phyloP scores from a whole-genome alignment of 1,140 invertebrate species.

The Ectropis grisescens region DNA sequence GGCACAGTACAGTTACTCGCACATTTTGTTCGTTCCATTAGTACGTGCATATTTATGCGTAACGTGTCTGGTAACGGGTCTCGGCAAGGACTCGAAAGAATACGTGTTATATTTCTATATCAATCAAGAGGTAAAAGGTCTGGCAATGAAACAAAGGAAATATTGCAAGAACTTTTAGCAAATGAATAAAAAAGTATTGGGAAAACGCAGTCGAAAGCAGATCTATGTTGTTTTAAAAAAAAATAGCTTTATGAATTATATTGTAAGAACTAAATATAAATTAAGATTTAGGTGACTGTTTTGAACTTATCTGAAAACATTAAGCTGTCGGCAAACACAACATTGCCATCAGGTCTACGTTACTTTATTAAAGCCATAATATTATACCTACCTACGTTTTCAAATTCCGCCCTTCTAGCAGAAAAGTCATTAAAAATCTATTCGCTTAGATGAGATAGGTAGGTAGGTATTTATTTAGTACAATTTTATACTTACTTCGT shows the following conservation, averaged over 20 bases:
- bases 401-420: too few species aligned
- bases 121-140: not conserved
- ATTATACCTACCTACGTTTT: too few species aligned
- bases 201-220: too few species aligned
- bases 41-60: slow-evolving; percentile 65
- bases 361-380: too few species aligned
- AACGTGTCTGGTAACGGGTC: slow-evolving; percentile 56
- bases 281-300: slow-evolving; percentile 4
- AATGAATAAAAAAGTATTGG: not conserved
- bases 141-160: slow-evolving; percentile 11
- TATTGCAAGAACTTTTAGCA: slow-evolving; percentile 6
- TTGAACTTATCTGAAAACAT: not conserved
- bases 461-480: too few species aligned
- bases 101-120: slow-evolving; percentile 15
- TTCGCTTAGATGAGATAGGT: too few species aligned
- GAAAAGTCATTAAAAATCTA: too few species aligned
- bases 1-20: slow-evolving; percentile 46
- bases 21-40: slow-evolving; percentile 55
- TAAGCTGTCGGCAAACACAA: not conserved
- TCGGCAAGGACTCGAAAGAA: slow-evolving; percentile 40
- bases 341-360: too few species aligned
- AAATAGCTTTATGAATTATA: not conserved
- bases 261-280: not conserved
- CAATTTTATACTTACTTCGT: too few species aligned
- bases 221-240: too few species aligned